Base-by-base conservation (phyloP, 2,888 invertebrate genomes). In the Leucophora obtusa region DNA sequence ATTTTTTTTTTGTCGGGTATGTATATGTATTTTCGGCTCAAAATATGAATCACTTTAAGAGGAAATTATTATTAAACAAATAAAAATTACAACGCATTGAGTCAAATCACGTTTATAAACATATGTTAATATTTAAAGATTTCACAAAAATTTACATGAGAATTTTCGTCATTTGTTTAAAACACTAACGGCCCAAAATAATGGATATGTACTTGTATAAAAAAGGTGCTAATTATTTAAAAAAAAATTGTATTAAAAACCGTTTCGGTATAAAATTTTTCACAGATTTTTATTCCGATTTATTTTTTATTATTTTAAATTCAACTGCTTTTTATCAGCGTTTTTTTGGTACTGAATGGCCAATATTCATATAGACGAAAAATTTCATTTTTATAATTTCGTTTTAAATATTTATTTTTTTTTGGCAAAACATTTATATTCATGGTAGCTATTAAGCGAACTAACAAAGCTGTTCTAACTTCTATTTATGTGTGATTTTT, bases 181-280 rank as follows among this genome's bases (percentile, higher is more conserved):
- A 47, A n/a, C 43, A 47, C n/a, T n/a, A 7, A n/a, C n/a, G 2
- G n/a, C n/a, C 1, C n/a, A 14, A n/a, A 47, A 47, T 14, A n/a
- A n/a, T n/a, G 14, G 6, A 0, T 47, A 14, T 47, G 6, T 28
- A 28, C 28, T 28, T 28, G 28, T 7, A 28, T 28, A 28, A 28
- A 28, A 28, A 71, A 62, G 28, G 47, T 63, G 62, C 33, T 72
- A 72, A 72, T 63, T 59, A 62, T 62, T 62, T 11, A 38, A 35
- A 28, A 17, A 62, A 28, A 28, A 3, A 6, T 54, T 53, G 9
- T 51, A 7, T 59, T 21, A 56, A 62, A 56, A 15, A 14, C 54
- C 47, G 62, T 66, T 65, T 51, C 18, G 10, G n/a, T 66, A 66
- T 66, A 71, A 71, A 60, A 66, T 77, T 71, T 71, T 38, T 51